Evolutionary conservation across 92 coral and sea anemone species (phyloP), one percentile per base, ranked within the genome.

Genomic region (Heteractis magnifica): DNA sequence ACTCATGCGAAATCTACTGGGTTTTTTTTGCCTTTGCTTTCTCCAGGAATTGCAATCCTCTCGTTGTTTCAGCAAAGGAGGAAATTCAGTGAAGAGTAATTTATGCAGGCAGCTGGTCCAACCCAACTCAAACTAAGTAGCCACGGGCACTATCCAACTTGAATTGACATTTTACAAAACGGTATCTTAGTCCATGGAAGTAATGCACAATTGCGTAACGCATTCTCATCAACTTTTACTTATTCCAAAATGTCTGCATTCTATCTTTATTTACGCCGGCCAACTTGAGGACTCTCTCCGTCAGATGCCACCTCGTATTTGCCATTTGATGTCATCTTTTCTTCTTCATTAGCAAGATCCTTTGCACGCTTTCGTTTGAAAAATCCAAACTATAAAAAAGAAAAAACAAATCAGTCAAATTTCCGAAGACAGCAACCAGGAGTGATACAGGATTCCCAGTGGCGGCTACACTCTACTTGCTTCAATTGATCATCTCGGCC

Each of bases 281-380:
- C 56, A 76, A 51, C 19, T 4, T 26, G 56, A 16, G 20, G 55
- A 13, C 70, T 53, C 4, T 72, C 79, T 19, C 68, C 52, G 1
- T 52, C 41, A 21, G 70, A 14, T 52, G 85, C 19, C 11, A 78
- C 78, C 68, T 82, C 85, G 74, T 82, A 82, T 82, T 44, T 72
- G 5, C 85, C 62, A 56, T 72, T 73, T 18, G 72, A 49, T 20
- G 80, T 74, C 78, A 75, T 87, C 51, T 89, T 88, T 79, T 84
- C 92, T 80, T 87, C 89, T 13, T 76, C 85, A 49, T 75, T 21
- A 0, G 86, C 68, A 15, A 83, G 84, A 10, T 83, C 81, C 68
- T 86, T 78, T 10, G 90, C 77, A 49, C 90, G 90, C 21, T 91
- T 95, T 55, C 98, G 90, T 82, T 94, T 91, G 80, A 95, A 93